These are phyloP conservation scores for Pseudotriccus pelzelni DNA, from an alignment of 2,797 vertebrate genomes.

Conservation along the genomic window DNA sequence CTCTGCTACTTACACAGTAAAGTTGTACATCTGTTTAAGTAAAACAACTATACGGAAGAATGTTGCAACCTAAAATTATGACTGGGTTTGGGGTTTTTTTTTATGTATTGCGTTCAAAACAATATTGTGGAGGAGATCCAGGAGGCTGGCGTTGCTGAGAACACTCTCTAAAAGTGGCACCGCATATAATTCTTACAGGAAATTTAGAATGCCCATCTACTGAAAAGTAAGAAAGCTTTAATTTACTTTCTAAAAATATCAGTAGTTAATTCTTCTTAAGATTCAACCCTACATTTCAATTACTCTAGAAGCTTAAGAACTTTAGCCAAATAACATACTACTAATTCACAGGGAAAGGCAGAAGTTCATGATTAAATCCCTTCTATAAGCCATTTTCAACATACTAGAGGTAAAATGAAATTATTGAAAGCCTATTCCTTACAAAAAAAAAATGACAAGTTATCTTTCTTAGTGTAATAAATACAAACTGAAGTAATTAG, in stretches of 20 bases:
- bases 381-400: not conserved
- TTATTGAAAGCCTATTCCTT: not conserved
- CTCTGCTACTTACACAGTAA: not conserved
- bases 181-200: not conserved
- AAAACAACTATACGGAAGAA: not conserved
- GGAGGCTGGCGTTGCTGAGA: not conserved
- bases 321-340: not conserved
- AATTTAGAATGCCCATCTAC: not conserved
- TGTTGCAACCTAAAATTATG: not conserved
- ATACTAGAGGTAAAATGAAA: not conserved
- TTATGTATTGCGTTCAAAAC: not conserved
- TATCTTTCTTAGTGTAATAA: not conserved
- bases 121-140: not conserved
- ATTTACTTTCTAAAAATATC: slow-evolving; percentile 47
- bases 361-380: not conserved
- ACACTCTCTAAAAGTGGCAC: not conserved
- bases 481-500: not conserved
- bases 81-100: rapidly evolving
- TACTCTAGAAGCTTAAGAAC: slow-evolving; percentile 24
- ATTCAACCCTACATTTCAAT: slow-evolving; percentile 11
- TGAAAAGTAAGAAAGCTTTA: not conserved
- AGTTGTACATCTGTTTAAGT: not conserved
- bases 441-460: not conserved
- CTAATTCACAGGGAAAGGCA: not conserved
- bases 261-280: not conserved